These are phyloP conservation scores for Corythucha ciliata DNA, from an alignment of 2,888 invertebrate species.

Conservation along the genomic window DNA sequence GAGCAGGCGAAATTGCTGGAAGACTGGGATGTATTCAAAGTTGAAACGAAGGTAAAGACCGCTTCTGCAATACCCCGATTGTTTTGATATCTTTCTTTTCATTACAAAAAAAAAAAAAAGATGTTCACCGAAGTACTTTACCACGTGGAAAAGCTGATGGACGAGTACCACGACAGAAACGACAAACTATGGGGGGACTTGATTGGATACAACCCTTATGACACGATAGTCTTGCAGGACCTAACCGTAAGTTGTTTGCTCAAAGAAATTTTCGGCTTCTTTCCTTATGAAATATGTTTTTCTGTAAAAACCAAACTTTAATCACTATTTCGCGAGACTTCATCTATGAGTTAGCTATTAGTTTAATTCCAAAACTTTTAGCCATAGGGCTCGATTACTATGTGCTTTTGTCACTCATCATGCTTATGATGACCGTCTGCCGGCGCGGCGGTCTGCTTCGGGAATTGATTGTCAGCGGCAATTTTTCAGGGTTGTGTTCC, in stretches of 20 bases:
- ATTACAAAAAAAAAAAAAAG: constrained; percentile 1
- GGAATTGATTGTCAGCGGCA: too few relatives aligned
- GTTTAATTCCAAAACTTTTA: constrained; percentile 7
- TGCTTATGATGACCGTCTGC: too few relatives aligned
- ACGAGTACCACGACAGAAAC: constrained; percentile 20
- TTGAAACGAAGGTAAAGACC: constrained; percentile 22
- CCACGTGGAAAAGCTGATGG: constrained; percentile 22
- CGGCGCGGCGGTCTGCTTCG: too few relatives aligned
- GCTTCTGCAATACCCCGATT: neutral
- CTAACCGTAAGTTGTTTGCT: constrained; percentile 15
- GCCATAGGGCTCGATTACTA: too few relatives aligned
- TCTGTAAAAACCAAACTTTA: neutral
- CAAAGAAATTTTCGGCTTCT: neutral
- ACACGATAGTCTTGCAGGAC: constrained; percentile 20
- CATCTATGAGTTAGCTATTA: too few relatives aligned
- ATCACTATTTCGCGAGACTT: neutral
- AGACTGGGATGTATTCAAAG: constrained; percentile 19
- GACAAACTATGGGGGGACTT: constrained; percentile 17
- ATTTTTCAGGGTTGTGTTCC: too few relatives aligned
- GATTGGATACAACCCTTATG: constrained; percentile 22
- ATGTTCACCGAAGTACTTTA: constrained; percentile 18
- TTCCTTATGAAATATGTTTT: too few relatives aligned
- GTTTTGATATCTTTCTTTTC: neutral
- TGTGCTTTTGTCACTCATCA: too few relatives aligned
- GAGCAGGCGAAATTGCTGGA: constrained; percentile 16